phyloP scores from a whole-genome alignment of 2,888 invertebrate genomes.

The Caenorhabditis imperialis region DNA sequence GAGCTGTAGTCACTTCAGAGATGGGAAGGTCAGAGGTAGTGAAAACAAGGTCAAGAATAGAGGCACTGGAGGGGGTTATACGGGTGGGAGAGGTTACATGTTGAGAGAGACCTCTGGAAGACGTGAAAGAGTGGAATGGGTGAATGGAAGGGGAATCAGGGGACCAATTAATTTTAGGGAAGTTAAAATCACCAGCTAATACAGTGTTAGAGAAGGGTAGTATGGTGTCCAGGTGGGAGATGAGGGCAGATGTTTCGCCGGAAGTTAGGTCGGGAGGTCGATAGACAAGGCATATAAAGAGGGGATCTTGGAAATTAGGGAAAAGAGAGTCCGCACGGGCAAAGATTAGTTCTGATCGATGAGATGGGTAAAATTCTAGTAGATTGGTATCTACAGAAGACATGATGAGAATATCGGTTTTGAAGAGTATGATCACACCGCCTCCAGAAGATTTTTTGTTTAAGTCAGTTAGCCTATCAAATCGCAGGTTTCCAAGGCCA shows the following conservation, averaged over 20 bases:
- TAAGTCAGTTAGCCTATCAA: not conserved
- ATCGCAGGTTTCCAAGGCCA: not conserved
- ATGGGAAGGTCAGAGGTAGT: not conserved
- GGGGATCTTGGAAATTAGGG: not conserved
- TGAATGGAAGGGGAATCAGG: too few relatives aligned
- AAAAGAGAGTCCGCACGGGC: not conserved
- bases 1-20: not conserved
- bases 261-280: constrained; percentile 3
- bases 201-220: not conserved
- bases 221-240: not conserved
- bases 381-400: too few relatives aligned
- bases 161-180: constrained; percentile 3
- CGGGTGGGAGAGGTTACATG: constrained; percentile 6
- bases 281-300: not conserved
- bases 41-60: constrained; percentile 1
- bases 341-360: constrained; percentile 9
- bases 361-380: constrained; percentile 1
- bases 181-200: constrained; percentile 6
- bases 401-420: too few relatives aligned
- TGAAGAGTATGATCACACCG: too few relatives aligned
- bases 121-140: not conserved
- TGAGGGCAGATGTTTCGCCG: not conserved
- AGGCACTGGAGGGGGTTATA: not conserved
- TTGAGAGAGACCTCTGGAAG: not conserved
- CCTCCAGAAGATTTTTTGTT: not conserved